These are phyloP conservation scores for Poeciliopsis turneri DNA, from an alignment of 2,797 vertebrate species.

Conservation along the genomic window DNA sequence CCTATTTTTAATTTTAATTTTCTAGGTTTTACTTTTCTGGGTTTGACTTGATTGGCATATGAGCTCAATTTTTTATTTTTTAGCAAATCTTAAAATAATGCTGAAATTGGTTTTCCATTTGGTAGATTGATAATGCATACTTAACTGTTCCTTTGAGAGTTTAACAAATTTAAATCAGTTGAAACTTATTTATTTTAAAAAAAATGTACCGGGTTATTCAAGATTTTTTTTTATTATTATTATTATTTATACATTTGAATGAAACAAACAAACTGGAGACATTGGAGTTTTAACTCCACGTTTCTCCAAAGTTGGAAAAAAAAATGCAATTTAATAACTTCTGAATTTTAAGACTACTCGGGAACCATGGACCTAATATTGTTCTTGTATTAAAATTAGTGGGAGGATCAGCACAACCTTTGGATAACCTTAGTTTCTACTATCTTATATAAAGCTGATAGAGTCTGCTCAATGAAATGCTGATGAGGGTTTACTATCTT, in stretches of 20 bases:
- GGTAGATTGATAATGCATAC: not conserved
- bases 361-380: not conserved
- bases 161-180: not conserved
- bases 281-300: not conserved
- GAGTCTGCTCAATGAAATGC: not conserved
- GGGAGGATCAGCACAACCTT: not conserved
- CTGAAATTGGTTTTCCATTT: not conserved
- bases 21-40: not conserved
- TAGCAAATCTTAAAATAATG: not conserved
- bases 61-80: not conserved
- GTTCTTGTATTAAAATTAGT: not conserved
- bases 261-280: not conserved
- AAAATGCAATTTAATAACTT: not conserved
- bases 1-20: not conserved
- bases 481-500: not conserved
- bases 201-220: not conserved
- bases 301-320: not conserved
- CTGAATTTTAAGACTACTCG: no score
- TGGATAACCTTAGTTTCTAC: not conserved
- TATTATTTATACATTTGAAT: not conserved
- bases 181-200: not conserved
- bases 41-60: not conserved
- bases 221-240: no score
- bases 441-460: not conserved
- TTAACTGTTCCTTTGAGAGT: not conserved